Conservation (phyloP, 1,140 invertebrate species). For the Cydia pomonella region DNA sequence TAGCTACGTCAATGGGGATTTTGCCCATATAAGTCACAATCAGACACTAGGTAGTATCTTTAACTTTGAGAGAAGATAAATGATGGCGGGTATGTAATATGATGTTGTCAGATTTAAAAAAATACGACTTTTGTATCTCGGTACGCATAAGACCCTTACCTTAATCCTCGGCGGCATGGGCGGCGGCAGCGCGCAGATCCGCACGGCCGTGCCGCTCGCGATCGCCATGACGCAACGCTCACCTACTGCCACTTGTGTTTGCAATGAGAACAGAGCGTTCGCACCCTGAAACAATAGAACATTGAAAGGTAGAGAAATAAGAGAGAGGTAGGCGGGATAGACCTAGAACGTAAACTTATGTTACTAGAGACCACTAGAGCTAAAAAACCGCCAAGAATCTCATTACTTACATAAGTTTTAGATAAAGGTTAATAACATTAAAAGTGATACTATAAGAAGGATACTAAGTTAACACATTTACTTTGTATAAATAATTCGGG, state of each 20-base stretch:
- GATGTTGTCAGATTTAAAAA: too few relatives aligned
- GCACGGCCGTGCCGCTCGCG: constrained; percentile 93
- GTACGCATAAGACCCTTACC: constrained; percentile 38
- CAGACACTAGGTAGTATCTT: background rate
- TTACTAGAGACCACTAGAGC: too few relatives aligned
- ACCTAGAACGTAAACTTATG: background rate
- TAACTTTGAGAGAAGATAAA: too few relatives aligned
- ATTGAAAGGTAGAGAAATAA: background rate
- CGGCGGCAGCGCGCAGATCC: constrained; percentile 87
- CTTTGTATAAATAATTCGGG: too few relatives aligned
- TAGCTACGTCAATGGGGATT: background rate
- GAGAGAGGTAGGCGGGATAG: constrained; percentile 25
- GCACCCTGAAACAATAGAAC: constrained; percentile 54
- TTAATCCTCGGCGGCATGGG: constrained; percentile 64
- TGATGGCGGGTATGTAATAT: too few relatives aligned
- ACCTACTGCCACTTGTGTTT: constrained; percentile 92
- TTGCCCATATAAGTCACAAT: background rate
- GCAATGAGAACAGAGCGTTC: constrained; percentile 66
- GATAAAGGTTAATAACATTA: too few relatives aligned
- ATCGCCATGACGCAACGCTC: constrained; percentile 93
- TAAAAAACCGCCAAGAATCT: too few relatives aligned
- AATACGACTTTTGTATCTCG: too few relatives aligned
- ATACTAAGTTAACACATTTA: too few relatives aligned
- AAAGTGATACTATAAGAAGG: too few relatives aligned
- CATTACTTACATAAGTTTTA: too few relatives aligned